These are phyloP conservation scores for Leguminivora glycinivorella DNA, from an alignment of 1,140 invertebrate species.

Conservation along the genomic window DNA sequence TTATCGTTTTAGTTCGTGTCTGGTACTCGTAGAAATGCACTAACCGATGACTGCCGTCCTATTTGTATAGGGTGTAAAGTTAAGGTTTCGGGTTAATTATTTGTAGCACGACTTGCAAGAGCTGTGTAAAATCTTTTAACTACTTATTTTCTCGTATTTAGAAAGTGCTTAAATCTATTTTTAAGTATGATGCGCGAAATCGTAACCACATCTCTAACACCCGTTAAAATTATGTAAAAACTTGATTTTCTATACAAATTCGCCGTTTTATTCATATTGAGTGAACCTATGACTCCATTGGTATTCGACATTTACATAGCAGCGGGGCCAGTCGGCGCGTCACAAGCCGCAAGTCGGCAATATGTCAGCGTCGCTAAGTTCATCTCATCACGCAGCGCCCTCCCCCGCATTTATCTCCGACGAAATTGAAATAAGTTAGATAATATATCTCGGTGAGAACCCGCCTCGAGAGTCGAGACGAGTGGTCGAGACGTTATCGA, in stretches of 20 bases:
- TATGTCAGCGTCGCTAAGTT: constrained; percentile 19
- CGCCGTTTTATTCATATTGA: constrained; percentile 61
- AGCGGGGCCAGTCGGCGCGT: constrained; percentile 42
- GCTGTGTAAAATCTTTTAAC: neutral
- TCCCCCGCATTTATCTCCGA: constrained; percentile 43
- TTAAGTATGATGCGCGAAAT: constrained; percentile 44
- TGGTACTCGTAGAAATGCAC: constrained; percentile 34
- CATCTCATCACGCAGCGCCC: constrained; percentile 34
- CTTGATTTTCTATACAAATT: constrained; percentile 65
- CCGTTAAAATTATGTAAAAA: constrained; percentile 66
- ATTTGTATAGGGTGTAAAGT: neutral
- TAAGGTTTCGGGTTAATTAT: neutral
- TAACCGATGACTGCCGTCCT: constrained; percentile 21
- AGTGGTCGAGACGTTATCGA: constrained; percentile 49
- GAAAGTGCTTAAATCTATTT: constrained; percentile 33
- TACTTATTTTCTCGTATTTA: constrained; percentile 7
- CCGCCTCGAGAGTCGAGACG: constrained; percentile 47
- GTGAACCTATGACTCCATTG: constrained; percentile 68
- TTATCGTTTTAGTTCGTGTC: constrained; percentile 38
- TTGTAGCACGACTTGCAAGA: no score
- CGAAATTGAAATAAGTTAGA: constrained; percentile 55
- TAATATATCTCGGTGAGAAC: constrained; percentile 46
- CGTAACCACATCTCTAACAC: constrained; percentile 39
- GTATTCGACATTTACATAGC: constrained; percentile 73
- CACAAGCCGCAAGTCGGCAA: constrained; percentile 29